Evolutionary conservation across 2,797 vertebrate genomes (phyloP).

Genomic region (Leptodactylus fallax): DNA sequence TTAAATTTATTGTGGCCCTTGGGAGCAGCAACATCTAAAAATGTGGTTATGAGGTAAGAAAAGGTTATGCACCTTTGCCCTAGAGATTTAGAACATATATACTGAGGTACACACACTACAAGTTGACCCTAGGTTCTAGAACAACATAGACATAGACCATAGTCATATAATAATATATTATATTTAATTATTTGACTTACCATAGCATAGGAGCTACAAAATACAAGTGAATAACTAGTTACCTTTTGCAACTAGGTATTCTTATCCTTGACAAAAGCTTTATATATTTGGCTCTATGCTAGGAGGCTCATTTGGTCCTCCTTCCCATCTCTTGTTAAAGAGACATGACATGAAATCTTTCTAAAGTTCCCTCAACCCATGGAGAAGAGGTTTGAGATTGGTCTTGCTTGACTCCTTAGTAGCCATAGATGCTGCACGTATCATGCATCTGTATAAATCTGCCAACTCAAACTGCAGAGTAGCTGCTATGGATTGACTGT

Average conservation of each 20-base stretch:
- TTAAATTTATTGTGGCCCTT: too few species aligned
- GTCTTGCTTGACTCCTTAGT: neutral
- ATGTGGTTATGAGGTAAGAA: too few species aligned
- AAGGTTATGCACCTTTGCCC: too few species aligned
- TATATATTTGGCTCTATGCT: too few species aligned
- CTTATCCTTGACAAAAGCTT: too few species aligned
- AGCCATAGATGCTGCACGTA: neutral
- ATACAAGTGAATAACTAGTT: neutral
- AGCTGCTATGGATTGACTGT: neutral
- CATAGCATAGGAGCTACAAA: neutral
- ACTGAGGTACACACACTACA: neutral
- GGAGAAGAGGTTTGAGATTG: neutral
- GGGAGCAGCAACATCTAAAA: too few species aligned
- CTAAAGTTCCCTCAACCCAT: neutral
- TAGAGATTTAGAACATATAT: too few species aligned
- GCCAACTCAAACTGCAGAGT: neutral
- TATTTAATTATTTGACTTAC: too few species aligned
- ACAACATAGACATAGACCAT: too few species aligned
- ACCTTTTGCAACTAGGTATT: neutral
- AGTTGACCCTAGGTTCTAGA: neutral
- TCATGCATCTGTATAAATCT: neutral
- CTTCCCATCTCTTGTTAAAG: neutral
- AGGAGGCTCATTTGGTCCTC: neutral
- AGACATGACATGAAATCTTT: too few species aligned
- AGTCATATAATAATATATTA: too few species aligned